These are phyloP conservation scores for Sipunculus nudus DNA, from an alignment of 2,888 invertebrate species.

Conservation along the genomic window DNA sequence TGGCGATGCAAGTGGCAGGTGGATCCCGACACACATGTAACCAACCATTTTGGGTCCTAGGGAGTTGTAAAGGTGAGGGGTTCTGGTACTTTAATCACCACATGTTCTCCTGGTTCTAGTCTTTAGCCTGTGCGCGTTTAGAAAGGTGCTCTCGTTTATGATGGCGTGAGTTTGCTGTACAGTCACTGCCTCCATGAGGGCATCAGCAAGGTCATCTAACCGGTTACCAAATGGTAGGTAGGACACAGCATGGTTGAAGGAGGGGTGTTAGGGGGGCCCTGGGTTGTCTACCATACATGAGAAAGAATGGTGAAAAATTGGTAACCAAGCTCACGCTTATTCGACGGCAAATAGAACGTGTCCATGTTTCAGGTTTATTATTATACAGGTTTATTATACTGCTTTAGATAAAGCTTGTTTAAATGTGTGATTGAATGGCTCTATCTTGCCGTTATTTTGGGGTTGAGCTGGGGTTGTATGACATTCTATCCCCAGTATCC, in stretches of 20 bases:
- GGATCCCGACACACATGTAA: conserved; percentile 4
- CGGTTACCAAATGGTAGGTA: conserved; percentile 15
- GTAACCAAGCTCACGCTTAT: not conserved
- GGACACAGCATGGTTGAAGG: not conserved
- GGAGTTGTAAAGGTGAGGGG: conserved; percentile 3
- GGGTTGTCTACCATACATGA: conserved; percentile 6
- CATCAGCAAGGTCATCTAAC: conserved; percentile 12
- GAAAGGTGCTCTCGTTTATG: not conserved
- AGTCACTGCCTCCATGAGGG: conserved; percentile 4
- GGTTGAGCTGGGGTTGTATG: conserved; percentile 12
- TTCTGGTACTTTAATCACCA: conserved; percentile 5
- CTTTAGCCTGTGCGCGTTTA: not conserved
- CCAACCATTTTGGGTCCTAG: conserved; percentile 6
- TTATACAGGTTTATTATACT: no score
- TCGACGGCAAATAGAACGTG: conserved; percentile 12
- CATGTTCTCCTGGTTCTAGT: not conserved
- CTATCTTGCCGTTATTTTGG: conserved; percentile 8
- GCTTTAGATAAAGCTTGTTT: conserved; percentile 12
- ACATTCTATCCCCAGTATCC: conserved; percentile 5
- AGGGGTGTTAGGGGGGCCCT: conserved; percentile 6
- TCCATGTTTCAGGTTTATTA: conserved; percentile 3
- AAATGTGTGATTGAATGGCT: conserved; percentile 12
- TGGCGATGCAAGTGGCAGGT: conserved; percentile 1
- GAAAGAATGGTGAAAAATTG: conserved; percentile 13
- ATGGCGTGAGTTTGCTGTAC: not conserved